These are phyloP conservation scores for Hypomecis atomaria DNA, from an alignment of 2,888 invertebrate species.

Conservation along the genomic window DNA sequence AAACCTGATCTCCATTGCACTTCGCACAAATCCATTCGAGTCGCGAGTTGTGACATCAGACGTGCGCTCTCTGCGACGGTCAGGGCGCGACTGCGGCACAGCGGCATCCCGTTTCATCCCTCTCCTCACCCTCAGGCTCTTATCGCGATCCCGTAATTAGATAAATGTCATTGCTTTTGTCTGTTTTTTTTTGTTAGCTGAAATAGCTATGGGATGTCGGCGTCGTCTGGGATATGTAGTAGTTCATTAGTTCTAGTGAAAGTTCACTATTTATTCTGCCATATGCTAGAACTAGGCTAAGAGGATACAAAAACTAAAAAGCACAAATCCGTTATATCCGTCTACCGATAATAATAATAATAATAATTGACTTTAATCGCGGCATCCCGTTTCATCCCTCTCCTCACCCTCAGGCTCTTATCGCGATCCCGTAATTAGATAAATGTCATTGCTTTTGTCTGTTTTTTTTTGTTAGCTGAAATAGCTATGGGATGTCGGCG, in stretches of 20 bases:
- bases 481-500: constrained; percentile 31
- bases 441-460: constrained; percentile 81
- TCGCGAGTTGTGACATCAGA: constrained; percentile 29
- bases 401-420: constrained; percentile 60
- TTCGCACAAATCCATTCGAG: constrained; percentile 38
- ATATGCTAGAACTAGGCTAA: too few species aligned
- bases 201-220: constrained; percentile 41
- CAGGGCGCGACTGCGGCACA: constrained; percentile 67
- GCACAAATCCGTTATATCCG: too few species aligned
- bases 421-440: constrained; percentile 83
- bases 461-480: constrained; percentile 55
- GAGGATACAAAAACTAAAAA: too few species aligned
- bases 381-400: constrained; percentile 52
- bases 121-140: constrained; percentile 55
- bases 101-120: constrained; percentile 55
- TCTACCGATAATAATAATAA: too few species aligned
- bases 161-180: constrained; percentile 82
- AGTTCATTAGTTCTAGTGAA: too few species aligned
- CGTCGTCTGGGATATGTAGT: constrained; percentile 55
- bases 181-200: constrained; percentile 58
- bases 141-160: constrained; percentile 82
- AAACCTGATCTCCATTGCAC: constrained; percentile 33
- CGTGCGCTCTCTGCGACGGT: constrained; percentile 47
- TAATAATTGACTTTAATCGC: too few species aligned
- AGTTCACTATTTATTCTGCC: too few species aligned